Evolutionary conservation across 1,140 invertebrate genomes (phyloP).

Genomic region (Bombyx mandarina): DNA sequence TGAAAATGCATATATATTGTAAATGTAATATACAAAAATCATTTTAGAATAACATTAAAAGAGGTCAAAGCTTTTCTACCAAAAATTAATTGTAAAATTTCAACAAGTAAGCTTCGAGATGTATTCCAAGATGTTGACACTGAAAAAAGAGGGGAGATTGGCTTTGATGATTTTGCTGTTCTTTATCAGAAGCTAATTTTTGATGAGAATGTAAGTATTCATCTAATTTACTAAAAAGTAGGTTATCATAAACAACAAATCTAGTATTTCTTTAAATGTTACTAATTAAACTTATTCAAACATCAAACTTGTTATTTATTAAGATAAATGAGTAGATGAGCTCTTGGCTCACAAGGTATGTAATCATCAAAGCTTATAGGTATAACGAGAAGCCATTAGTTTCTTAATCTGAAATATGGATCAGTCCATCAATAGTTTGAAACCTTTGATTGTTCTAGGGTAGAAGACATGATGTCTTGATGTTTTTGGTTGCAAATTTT

Average conservation of each 20-base stretch:
- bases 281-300: not conserved
- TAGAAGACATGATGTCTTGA: too few species aligned
- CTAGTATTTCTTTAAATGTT: not conserved
- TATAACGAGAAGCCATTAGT: too few species aligned
- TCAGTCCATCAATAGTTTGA: too few species aligned
- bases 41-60: conserved; percentile 84
- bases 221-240: not conserved
- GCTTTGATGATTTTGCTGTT: conserved; percentile 91
- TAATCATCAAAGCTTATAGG: too few species aligned
- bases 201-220: conserved; percentile 77
- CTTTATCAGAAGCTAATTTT: conserved; percentile 90
- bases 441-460: too few species aligned
- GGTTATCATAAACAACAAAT: not conserved
- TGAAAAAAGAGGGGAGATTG: conserved; percentile 83
- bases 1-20: not conserved
- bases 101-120: conserved; percentile 85
- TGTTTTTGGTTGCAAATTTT: too few species aligned
- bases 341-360: too few species aligned
- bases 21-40: not conserved
- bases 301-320: too few species aligned
- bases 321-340: too few species aligned
- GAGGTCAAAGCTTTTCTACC: conserved; percentile 93
- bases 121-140: conserved; percentile 89
- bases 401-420: too few species aligned
- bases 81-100: conserved; percentile 92